These are phyloP conservation scores for Gymnocheta viridis DNA, from an alignment of 2,888 invertebrate genomes.

Conservation along the genomic window DNA sequence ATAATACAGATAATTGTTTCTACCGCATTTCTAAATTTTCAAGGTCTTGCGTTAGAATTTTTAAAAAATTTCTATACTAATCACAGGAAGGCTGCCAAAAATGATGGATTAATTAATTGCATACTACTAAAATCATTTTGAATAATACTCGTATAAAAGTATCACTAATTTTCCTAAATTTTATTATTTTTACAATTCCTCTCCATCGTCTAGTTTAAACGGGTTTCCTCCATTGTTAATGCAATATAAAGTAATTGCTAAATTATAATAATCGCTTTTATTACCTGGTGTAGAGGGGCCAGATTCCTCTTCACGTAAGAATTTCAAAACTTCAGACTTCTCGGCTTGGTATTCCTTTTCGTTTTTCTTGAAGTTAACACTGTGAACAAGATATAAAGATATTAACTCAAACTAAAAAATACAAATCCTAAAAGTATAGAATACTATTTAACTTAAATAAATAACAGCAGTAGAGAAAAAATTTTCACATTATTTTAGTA, in stretches of 20 bases:
- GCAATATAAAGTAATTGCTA: constrained; percentile 77
- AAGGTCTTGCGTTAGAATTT: constrained; percentile 75
- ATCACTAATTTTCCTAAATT: not conserved
- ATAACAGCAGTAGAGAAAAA: too few species aligned
- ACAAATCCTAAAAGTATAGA: constrained; percentile 71
- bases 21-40: constrained; percentile 66
- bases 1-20: not conserved
- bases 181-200: constrained; percentile 69
- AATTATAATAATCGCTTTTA: constrained; percentile 75
- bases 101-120: not conserved
- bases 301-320: constrained; percentile 93
- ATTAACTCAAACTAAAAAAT: not conserved
- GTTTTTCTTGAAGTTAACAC: constrained; percentile 98
- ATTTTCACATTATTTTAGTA: too few species aligned
- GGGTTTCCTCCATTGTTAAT: constrained; percentile 78
- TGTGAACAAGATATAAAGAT: constrained; percentile 80
- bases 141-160: not conserved
- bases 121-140: not conserved
- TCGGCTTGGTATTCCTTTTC: constrained; percentile 93
- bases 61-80: constrained; percentile 73
- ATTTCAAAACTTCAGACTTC: constrained; percentile 94
- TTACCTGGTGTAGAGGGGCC: constrained; percentile 88
- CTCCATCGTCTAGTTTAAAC: constrained; percentile 75
- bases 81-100: constrained; percentile 1
- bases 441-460: not conserved